Base-by-base conservation (phyloP, 2,113 vertebrate species). In the Sorex araneus region DNA sequence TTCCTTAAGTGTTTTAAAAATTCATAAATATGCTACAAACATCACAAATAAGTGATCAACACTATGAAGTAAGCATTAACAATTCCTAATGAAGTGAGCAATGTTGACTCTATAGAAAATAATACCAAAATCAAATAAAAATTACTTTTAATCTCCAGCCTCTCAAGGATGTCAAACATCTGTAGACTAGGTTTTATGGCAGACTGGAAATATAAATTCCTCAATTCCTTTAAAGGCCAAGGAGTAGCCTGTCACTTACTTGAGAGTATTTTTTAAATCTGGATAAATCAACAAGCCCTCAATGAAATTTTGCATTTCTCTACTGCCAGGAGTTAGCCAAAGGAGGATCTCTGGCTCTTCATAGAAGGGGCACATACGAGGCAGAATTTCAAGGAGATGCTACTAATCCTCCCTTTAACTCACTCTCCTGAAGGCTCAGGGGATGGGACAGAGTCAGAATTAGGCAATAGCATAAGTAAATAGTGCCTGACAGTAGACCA, bases 41-140 rank as follows among this genome's bases (percentile, higher is more conserved):
- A 78, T 43, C 87, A 94, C 50, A 95, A 71, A 86, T 5, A 76
- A 76, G 66, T 88, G 60, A 84, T 8, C 11, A 43, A 75, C 32
- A 73, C 27, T 28, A 10, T 32, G 76, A 91, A 93, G 43, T 11
- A 28, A 57, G 2, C 54, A 23, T 19, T 82, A 13, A 50, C 47
- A 50, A 13, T 50, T 50, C 57, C 21, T 19, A 60, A 54, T 43
- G 43, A 86, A 77, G 43, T 27, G 30, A 78, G 75, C 3, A 40
- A 13, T 30, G 23, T 19, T 74, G 47, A 50, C 63, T 91, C 30
- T 67, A 86, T 27, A 74, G 40, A 81, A 89, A 94, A 83, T 15
- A 81, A 30, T 21, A 57, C 15, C 23, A 67, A 81, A 69, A 85
- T 63, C 8, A 92, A 91, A 34, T 15, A 16, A 34, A 11, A n/a